These are phyloP conservation scores for Sitta carolinensis DNA, from an alignment of 2,797 vertebrate species.

Conservation along the genomic window DNA sequence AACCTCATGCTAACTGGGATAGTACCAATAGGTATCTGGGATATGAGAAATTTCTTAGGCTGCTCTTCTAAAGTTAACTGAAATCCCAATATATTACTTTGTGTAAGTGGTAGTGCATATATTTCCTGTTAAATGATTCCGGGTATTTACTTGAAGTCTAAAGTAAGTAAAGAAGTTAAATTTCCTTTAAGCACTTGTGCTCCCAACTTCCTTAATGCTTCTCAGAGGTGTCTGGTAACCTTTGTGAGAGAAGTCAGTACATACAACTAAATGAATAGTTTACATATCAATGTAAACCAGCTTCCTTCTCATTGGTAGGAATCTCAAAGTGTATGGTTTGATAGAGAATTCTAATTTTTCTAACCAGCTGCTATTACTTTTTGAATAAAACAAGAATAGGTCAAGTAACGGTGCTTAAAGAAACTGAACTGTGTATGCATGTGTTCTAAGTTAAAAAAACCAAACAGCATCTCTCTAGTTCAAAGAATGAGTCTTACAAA, in stretches of 20 bases:
- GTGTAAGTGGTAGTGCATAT: background rate
- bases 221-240: background rate
- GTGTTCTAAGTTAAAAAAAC: background rate
- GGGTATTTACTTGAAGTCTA: background rate
- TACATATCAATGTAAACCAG: background rate
- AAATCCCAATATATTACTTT: background rate
- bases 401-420: background rate
- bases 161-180: background rate
- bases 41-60: background rate
- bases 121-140: background rate
- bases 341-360: background rate
- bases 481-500: background rate
- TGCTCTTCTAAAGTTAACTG: conserved; percentile 5
- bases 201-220: background rate
- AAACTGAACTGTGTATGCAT: background rate
- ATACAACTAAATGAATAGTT: background rate
- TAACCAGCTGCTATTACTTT: background rate
- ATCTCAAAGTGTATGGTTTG: background rate
- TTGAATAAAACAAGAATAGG: background rate
- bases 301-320: background rate
- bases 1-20: background rate
- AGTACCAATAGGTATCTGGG: background rate
- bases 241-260: background rate
- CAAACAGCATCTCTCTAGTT: background rate
- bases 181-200: background rate